Percentiles rank a stretch among this genome's conserved stretches.
phyloP scores from a whole-genome alignment of 1,140 invertebrate species.

The Grapholita molesta region DNA sequence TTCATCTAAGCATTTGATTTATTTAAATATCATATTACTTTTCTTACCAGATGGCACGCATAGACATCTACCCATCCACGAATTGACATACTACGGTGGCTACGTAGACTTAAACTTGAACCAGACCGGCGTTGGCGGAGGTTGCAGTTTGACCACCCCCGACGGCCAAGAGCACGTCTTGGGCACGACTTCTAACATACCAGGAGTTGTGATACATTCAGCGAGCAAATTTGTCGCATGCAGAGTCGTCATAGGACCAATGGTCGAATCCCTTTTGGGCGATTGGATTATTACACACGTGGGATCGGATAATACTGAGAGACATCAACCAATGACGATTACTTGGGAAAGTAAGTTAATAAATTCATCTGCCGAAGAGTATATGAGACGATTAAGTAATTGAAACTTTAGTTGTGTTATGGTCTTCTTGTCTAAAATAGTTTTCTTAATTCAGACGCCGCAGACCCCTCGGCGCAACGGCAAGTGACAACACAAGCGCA shows the following conservation, averaged over 20 bases:
- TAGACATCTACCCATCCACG: background rate
- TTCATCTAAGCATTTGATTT: background rate
- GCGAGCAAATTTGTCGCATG: background rate
- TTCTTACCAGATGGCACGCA: background rate
- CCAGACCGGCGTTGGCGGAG: background rate
- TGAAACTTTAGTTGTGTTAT: background rate
- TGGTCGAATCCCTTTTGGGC: conserved; percentile 2
- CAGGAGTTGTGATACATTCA: background rate
- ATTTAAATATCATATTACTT: background rate
- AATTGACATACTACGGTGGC: background rate
- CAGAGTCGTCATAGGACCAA: conserved; percentile 2
- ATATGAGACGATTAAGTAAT: background rate
- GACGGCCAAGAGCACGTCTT: background rate
- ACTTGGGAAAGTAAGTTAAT: conserved; percentile 5
- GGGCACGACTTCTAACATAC: background rate
- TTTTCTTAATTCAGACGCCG: background rate
- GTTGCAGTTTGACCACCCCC: background rate
- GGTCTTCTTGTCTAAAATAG: background rate
- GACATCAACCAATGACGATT: background rate
- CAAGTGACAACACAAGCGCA: conserved; percentile 2
- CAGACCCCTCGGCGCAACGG: background rate
- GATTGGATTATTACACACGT: background rate
- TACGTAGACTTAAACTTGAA: background rate
- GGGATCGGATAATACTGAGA: background rate
- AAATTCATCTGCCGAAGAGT: background rate